Evolutionary conservation across 2,888 invertebrate genomes (phyloP).

Genomic region (Steinernema carpocapsae): DNA sequence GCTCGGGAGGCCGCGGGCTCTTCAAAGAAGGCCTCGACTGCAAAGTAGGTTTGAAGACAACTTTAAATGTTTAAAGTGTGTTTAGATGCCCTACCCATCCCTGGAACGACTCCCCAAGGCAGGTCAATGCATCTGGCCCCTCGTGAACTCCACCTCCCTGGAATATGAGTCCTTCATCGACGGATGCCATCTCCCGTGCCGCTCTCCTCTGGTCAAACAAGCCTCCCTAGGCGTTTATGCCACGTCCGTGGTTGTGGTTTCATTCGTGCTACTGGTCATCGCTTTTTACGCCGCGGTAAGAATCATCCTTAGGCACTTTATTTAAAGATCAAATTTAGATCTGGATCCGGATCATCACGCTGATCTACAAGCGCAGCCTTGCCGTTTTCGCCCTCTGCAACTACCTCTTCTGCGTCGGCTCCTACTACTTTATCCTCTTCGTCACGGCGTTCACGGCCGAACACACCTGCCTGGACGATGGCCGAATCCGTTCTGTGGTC

Average conservation of each 20-base stretch:
- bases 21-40: not conserved
- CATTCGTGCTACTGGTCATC: not conserved
- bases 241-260: not conserved
- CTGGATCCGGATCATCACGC: not conserved
- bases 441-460: not conserved
- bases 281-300: too few relatives aligned
- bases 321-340: not conserved
- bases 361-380: not conserved
- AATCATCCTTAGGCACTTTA: too few relatives aligned
- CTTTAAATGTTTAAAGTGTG: not conserved
- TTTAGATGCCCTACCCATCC: not conserved
- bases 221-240: not conserved
- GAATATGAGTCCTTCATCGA: not conserved
- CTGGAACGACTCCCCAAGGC: not conserved
- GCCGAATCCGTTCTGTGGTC: too few relatives aligned
- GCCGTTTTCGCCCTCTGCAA: not conserved
- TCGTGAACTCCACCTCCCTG: slow-evolving; percentile 7
- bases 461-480: too few relatives aligned
- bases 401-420: not conserved
- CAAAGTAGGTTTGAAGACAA: not conserved
- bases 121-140: slow-evolving; percentile 21
- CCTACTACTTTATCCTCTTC: not conserved
- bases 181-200: slow-evolving; percentile 23
- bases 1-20: not conserved
- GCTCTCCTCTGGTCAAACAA: not conserved